Base-by-base conservation (phyloP, 2,888 invertebrate genomes). In the Drosophila parthenogenetica region DNA sequence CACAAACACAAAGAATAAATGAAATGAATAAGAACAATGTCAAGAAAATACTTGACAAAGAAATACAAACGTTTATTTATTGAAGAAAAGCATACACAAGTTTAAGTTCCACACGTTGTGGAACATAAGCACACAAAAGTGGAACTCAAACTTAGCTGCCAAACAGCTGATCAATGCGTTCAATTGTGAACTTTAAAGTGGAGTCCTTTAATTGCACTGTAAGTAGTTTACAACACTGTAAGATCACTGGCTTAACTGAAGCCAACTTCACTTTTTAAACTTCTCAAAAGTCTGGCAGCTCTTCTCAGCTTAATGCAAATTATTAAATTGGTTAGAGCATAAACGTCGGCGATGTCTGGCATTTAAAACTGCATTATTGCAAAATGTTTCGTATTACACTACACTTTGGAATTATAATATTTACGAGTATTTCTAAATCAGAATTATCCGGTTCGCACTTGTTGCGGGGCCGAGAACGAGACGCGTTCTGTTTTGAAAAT, bases 361-460 rank as follows among this genome's bases (percentile, higher is more conserved):
- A 22, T 10, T 29, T 29, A 25, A 40, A 17, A 35, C 17, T 35
- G 10, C 32, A 49, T 32, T 46, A 46, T 14, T 48, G 5, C 11
- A 3, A 5, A 14, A 5, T 45, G 45, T 25, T 39, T 42, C 16
- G 29, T 13, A 16, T 22, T 16, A 17, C n/a, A 43, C 16, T 43
- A 29, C 32, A 29, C n/a, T 17, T 11, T 2, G 13, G 40, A 51
- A 16, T 22, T 17, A 5, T 11, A 55, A 35, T 35, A 45, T 25
- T 25, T 22, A 22, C 29, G 37, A 46, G 29, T 16, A n/a, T 8
- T 43, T 14, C 14, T 16, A 7, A 39, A 35, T 43, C 69, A 71
- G 77, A 68, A 60, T 54, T 40, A 80, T 68, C 83, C 66, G 65
- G 81, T 69, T 83, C 39, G 10, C 8, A 35, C 72, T 35, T 45